Percentiles rank a stretch among this genome's conserved stretches.
Evolutionary conservation across 1,140 invertebrate species (phyloP).

Genomic region (Temnothorax curvispinosus): DNA sequence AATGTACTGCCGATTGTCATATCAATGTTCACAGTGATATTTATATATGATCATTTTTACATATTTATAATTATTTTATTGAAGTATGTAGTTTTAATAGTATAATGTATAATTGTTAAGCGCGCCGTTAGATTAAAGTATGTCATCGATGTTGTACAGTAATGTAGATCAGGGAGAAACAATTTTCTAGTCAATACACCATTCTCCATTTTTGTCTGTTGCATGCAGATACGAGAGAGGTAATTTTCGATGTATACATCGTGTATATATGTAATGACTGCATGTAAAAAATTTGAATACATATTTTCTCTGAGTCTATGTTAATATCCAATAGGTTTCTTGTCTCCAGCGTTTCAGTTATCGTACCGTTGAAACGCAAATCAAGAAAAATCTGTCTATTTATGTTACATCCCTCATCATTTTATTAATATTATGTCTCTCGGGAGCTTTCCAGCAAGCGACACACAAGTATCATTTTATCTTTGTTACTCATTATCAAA

Average conservation of each 20-base stretch:
- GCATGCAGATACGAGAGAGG: neutral
- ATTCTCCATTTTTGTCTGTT: slow-evolving; percentile 17
- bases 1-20: neutral
- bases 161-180: slow-evolving; percentile 11
- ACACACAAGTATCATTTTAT: no score
- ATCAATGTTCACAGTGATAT: slow-evolving; percentile 31
- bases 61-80: slow-evolving; percentile 45
- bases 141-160: neutral
- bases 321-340: slow-evolving; percentile 66
- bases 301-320: neutral
- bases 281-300: slow-evolving; percentile 39
- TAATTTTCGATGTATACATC: neutral
- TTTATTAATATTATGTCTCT: slow-evolving; percentile 1
- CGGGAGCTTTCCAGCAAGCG: no score
- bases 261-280: neutral
- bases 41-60: slow-evolving; percentile 24
- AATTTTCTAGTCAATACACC: slow-evolving; percentile 51
- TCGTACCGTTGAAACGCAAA: slow-evolving; percentile 16
- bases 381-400: slow-evolving; percentile 13
- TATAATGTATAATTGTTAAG: slow-evolving; percentile 32
- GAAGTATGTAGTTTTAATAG: slow-evolving; percentile 14
- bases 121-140: slow-evolving; percentile 24
- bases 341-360: slow-evolving; percentile 76
- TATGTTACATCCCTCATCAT: neutral
- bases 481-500: no score